Evolutionary conservation across 1,140 invertebrate species (phyloP), one percentile per base, ranked within the genome.

Genomic region (Solen grandis): DNA sequence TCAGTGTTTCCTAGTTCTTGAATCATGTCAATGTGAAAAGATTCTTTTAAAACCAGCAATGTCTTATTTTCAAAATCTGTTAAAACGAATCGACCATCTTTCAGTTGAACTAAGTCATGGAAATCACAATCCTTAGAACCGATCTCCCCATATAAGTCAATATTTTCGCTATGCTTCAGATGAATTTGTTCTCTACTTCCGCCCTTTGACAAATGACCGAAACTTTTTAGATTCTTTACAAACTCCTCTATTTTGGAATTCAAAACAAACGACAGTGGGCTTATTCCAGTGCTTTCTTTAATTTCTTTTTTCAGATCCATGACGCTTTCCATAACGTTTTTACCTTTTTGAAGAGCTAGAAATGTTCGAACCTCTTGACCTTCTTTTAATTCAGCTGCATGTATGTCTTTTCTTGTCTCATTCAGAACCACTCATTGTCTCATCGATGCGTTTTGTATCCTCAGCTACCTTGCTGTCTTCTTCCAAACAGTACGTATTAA

Each of bases 401-500:
- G 1, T 54, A 54, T 54, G 19, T 22, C 27, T 22, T 54, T 25
- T 54, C 27, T 19, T 19, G 27, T 19, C n/a, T 60, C 59, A 2
- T 60, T 14, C 3, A 60, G 19, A 60, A 60, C 19, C 27, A n/a
- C 16, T 60, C 19, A 1, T 31, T 60, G 59, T 54, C 36, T 35
- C 2, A n/a, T 66, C 74, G 14, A 46, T 16, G 16, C 66, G 25
- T 66, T n/a, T 54, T 19, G 57, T 54, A 35, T 76, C 60, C 14
- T 29, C 22, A 55, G 54, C 62, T 16, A 66, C 66, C 3, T 29
- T 41, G 41, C 66, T 31, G 54, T 76, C 74, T 35, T 55, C 25
- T 33, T 66, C 41, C 8, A 76, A 52, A 66, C 74, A 76, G 35
- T 63, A 36, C 10, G 62, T 63, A 57, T 76, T 38, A 55, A 76